Evolutionary conservation across 2,797 vertebrate species (phyloP).

Genomic region (Rhincodon typus): DNA sequence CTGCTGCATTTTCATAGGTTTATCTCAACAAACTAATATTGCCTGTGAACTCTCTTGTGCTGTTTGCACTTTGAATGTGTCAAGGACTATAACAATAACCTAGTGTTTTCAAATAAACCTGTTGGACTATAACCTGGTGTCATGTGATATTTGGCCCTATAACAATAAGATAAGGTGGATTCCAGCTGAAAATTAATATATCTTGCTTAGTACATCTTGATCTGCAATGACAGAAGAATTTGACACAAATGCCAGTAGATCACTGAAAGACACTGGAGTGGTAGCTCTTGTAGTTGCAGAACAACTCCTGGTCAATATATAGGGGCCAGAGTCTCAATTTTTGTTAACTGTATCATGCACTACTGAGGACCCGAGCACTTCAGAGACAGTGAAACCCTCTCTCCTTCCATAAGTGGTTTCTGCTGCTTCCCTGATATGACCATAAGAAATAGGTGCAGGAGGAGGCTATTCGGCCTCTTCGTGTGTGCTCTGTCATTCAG

Average conservation of each 20-base stretch:
- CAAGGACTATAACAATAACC: background rate
- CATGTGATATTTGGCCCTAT: background rate
- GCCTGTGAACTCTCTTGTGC: background rate
- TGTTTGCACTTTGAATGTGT: background rate
- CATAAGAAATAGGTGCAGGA: too few species aligned
- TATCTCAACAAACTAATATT: background rate
- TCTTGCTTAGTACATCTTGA: background rate
- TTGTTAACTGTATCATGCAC: background rate
- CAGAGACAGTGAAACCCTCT: background rate
- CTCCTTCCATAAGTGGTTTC: too few species aligned
- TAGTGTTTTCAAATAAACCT: too few species aligned
- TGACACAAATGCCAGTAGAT: background rate
- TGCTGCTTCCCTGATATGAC: too few species aligned
- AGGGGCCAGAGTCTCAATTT: background rate
- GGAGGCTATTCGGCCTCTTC: fast-evolving
- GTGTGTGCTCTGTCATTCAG: too few species aligned
- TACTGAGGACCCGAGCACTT: background rate
- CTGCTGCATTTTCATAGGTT: background rate
- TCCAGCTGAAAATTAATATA: background rate
- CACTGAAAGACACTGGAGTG: too few species aligned
- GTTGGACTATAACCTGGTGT: too few species aligned
- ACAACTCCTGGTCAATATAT: too few species aligned
- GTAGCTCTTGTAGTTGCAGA: background rate
- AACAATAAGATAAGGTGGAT: background rate
- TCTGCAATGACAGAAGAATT: background rate